These are phyloP conservation scores for Philhelius pedissequus DNA, from an alignment of 2,888 invertebrate genomes.

Conservation along the genomic window DNA sequence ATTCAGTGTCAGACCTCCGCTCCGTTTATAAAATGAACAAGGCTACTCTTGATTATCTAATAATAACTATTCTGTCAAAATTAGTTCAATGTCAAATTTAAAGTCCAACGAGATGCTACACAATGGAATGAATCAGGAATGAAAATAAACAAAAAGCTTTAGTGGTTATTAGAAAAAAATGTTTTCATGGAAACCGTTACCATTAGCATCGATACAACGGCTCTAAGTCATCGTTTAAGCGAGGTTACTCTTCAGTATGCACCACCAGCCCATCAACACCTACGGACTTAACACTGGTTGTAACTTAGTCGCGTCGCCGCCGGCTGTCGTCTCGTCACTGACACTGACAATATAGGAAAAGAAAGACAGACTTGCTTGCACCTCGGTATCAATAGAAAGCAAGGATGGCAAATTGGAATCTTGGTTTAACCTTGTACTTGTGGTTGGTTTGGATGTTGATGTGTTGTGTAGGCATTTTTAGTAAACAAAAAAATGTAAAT, in stretches of 20 bases:
- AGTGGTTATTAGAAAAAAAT: not conserved
- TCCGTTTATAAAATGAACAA: not conserved
- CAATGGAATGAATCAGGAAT: not conserved
- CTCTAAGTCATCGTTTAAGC: constrained; percentile 3
- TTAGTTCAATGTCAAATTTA: constrained; percentile 57
- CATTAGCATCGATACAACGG: not conserved
- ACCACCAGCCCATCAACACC: constrained; percentile 2
- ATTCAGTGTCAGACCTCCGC: not conserved
- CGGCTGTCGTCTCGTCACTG: too few species aligned
- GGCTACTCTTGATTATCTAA: not conserved
- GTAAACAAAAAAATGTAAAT: constrained; percentile 25
- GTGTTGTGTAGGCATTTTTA: constrained; percentile 34
- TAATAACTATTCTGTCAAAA: constrained; percentile 23
- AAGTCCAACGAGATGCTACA: not conserved
- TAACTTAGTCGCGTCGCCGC: too few species aligned
- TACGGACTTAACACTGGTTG: not conserved
- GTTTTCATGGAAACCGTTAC: constrained; percentile 3
- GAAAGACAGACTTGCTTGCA: constrained; percentile 9
- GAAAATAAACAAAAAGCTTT: not conserved
- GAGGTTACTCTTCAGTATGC: constrained; percentile 21
- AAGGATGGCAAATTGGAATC: constrained; percentile 41
- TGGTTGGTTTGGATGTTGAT: not conserved
- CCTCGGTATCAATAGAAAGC: constrained; percentile 42
- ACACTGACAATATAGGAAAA: not conserved
- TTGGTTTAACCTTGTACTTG: constrained; percentile 46